Conservation (phyloP, 1,140 invertebrate genomes). For the Brachionus calyciflorus region DNA sequence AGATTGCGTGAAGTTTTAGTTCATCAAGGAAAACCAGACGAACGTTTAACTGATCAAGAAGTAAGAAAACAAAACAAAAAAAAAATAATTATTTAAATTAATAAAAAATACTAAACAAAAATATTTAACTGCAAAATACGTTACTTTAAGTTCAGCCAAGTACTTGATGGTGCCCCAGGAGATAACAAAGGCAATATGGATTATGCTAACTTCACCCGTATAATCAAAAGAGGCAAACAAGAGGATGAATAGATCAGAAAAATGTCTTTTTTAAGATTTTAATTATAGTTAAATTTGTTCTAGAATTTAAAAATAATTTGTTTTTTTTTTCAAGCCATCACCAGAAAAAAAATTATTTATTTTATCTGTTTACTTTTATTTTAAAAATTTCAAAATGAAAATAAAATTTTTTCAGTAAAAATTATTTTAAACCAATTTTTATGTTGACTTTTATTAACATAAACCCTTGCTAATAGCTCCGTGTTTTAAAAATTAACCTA, state of each 20-base stretch:
- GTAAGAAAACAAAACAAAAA: not conserved
- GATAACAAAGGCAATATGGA: constrained; percentile 43
- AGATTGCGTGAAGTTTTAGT: constrained; percentile 14
- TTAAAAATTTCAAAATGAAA: no score
- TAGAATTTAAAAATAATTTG: not conserved
- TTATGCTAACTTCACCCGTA: constrained; percentile 33
- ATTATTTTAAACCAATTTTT: no score
- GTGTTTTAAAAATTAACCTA: no score
- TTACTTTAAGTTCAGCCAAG: constrained; percentile 41
- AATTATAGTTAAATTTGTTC: not conserved
- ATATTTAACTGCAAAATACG: no score
- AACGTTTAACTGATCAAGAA: constrained; percentile 19
- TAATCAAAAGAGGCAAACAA: constrained; percentile 47
- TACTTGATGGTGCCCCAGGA: constrained; percentile 24
- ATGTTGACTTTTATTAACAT: no score
- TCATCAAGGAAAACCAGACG: not conserved
- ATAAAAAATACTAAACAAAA: no score
- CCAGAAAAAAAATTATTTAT: no score
- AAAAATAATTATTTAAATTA: not conserved
- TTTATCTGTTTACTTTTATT: no score
- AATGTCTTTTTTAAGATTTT: not conserved
- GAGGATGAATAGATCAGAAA: constrained; percentile 39
- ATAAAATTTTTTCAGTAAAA: no score
- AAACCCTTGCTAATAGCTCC: no score
- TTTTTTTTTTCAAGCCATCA: no score